Percentiles rank a stretch among this genome's conserved stretches.
These are phyloP conservation scores for Malurus splendens DNA, from an alignment of 2,797 vertebrate species.

Conservation along the genomic window DNA sequence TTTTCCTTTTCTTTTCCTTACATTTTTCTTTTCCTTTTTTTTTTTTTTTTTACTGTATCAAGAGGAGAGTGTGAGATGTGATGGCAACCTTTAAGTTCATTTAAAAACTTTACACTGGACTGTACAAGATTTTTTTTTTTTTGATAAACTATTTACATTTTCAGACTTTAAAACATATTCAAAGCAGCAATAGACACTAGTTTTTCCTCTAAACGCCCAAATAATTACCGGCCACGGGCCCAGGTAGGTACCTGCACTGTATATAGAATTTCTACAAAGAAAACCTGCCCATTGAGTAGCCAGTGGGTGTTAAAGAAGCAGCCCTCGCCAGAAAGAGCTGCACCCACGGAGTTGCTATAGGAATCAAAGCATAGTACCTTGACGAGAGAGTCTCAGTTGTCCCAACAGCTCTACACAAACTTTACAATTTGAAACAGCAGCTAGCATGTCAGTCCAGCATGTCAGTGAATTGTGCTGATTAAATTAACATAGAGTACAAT, in stretches of 20 bases:
- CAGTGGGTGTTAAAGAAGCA: slow-evolving; percentile 77
- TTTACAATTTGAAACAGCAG: slow-evolving; percentile 97
- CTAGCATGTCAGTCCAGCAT: slow-evolving; percentile 99
- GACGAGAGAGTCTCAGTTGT: slow-evolving; percentile 82
- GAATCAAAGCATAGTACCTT: slow-evolving; percentile 92
- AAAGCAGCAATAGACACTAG: slow-evolving; percentile 99
- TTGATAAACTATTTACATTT: slow-evolving; percentile 99
- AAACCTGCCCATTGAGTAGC: slow-evolving; percentile 82
- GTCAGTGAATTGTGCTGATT: slow-evolving; percentile 99
- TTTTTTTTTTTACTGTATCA: slow-evolving; percentile 86
- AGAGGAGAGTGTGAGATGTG: slow-evolving; percentile 93
- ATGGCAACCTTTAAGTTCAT: slow-evolving; percentile 97
- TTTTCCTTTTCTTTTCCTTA: too few species aligned
- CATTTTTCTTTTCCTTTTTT: too few species aligned
- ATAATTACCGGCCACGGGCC: slow-evolving; percentile 89
- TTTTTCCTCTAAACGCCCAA: slow-evolving; percentile 91
- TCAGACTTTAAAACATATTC: slow-evolving; percentile 97
- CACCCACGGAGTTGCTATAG: slow-evolving; percentile 88
- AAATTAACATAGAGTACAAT: slow-evolving; percentile 99
- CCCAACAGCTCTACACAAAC: slow-evolving; percentile 82
- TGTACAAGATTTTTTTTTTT: slow-evolving; percentile 97
- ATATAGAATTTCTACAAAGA: slow-evolving; percentile 85
- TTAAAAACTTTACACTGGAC: slow-evolving; percentile 99
- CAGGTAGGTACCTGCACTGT: slow-evolving; percentile 89
- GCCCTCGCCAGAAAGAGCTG: slow-evolving; percentile 78